These are phyloP conservation scores for Mirza zaza DNA, from an alignment of 2,113 vertebrate genomes.

Conservation along the genomic window DNA sequence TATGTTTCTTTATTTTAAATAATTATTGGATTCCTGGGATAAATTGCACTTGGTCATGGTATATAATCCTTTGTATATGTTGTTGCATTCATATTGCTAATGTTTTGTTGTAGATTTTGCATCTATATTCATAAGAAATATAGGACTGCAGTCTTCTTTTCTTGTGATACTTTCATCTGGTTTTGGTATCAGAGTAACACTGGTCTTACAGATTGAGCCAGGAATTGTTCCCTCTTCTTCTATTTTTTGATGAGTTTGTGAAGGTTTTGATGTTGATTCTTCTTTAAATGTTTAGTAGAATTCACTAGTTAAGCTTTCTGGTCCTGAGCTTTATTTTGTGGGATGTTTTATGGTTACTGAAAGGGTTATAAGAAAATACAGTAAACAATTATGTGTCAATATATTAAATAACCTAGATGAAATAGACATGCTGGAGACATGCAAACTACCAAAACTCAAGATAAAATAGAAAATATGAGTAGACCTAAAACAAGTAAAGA, in stretches of 20 bases:
- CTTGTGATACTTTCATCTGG: neutral
- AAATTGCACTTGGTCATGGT: neutral
- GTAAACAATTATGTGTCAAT: neutral
- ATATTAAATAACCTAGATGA: neutral
- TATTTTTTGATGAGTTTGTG: neutral
- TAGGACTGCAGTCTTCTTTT: neutral
- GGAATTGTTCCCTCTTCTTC: neutral
- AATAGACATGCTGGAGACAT: neutral
- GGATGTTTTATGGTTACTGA: neutral
- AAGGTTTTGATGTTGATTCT: neutral
- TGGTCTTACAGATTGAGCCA: neutral
- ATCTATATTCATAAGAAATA: neutral
- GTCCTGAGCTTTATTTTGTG: neutral
- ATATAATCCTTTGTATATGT: neutral
- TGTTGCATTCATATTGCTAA: neutral
- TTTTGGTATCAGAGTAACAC: neutral
- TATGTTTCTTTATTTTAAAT: neutral
- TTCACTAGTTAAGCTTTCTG: neutral
- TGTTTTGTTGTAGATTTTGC: neutral
- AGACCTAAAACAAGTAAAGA: neutral
- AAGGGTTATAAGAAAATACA: neutral
- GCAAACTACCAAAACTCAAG: neutral
- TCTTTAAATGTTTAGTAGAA: neutral
- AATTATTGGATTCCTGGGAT: neutral
- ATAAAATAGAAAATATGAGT: neutral